phyloP scores from a whole-genome alignment of 2,797 vertebrate genomes.

The Hylomyscus alleni region DNA sequence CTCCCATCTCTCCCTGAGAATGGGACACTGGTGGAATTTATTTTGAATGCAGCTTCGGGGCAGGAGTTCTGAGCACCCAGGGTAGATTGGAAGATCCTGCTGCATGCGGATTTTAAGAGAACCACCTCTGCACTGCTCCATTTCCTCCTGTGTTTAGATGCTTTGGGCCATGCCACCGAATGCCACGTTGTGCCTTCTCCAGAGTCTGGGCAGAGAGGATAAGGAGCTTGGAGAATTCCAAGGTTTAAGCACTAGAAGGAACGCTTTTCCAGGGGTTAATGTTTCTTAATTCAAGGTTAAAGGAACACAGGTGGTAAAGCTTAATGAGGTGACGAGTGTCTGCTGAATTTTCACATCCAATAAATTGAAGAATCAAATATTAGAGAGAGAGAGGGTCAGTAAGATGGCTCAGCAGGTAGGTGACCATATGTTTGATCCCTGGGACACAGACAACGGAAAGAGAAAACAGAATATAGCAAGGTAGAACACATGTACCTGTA shows the following conservation, averaged over 20 bases:
- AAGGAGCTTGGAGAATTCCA: background rate
- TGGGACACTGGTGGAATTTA: slow-evolving; percentile 75
- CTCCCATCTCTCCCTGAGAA: slow-evolving; percentile 52
- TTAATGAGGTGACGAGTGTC: background rate
- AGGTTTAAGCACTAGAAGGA: slow-evolving; percentile 2
- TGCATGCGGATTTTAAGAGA: background rate
- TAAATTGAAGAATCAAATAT: slow-evolving; percentile 9
- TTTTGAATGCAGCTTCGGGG: slow-evolving; percentile 65
- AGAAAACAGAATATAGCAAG: background rate
- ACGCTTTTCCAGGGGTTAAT: background rate
- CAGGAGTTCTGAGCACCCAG: background rate
- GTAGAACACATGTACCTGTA: too few species aligned
- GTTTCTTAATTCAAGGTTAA: slow-evolving; percentile 51
- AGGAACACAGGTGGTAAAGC: background rate
- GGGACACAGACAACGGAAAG: background rate
- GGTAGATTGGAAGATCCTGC: background rate
- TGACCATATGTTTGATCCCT: background rate
- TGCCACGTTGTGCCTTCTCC: background rate
- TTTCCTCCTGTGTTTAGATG: background rate
- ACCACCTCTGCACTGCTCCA: slow-evolving; percentile 24
- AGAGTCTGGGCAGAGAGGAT: background rate
- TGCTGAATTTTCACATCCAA: slow-evolving; percentile 2
- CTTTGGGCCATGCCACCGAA: background rate
- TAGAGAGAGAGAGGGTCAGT: background rate
- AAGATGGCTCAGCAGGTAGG: background rate